Evolutionary conservation across 2,888 invertebrate species (phyloP), one percentile per base, ranked within the genome.

Genomic region (Halocaridina rubra): DNA sequence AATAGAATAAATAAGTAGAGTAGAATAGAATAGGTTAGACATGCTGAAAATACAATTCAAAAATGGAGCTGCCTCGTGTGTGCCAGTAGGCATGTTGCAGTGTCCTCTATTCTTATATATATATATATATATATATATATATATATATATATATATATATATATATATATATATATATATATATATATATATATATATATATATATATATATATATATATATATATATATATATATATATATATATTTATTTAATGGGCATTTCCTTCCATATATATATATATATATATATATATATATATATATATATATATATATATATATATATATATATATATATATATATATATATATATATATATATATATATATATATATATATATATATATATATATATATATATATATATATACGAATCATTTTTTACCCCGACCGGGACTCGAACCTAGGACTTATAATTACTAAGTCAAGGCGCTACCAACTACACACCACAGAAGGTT

Each of bases 81-180:
- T n/a, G n/a, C n/a, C n/a, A n/a, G n/a, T n/a, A n/a, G n/a, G n/a
- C n/a, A n/a, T n/a, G n/a, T n/a, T n/a, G n/a, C n/a, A n/a, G n/a
- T n/a, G n/a, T n/a, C n/a, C n/a, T n/a, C n/a, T n/a, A n/a, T n/a
- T n/a, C n/a, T n/a, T n/a, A n/a, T n/a, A n/a, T n/a, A n/a, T n/a
- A n/a, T n/a, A n/a, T n/a, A n/a, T n/a, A n/a, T n/a, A n/a, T n/a
- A n/a, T n/a, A 19, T 27, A 19, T 16, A 16, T 32, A 16, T 10
- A 71, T 24, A 19, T 27, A 67, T 27, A 24, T 27, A 67, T 67
- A 67, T 67, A 67, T 67, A 24, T 24, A 19, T 24, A 24, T 67
- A 24, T 27, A 24, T 27, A 67, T 67, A 67, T 67, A 27, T 67
- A 67, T 67, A 67, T 67, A 67, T 67, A 67, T 67, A 27, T 67